These are phyloP conservation scores for Andrena chrysosceles DNA, from an alignment of 2,888 invertebrate species.

Conservation along the genomic window DNA sequence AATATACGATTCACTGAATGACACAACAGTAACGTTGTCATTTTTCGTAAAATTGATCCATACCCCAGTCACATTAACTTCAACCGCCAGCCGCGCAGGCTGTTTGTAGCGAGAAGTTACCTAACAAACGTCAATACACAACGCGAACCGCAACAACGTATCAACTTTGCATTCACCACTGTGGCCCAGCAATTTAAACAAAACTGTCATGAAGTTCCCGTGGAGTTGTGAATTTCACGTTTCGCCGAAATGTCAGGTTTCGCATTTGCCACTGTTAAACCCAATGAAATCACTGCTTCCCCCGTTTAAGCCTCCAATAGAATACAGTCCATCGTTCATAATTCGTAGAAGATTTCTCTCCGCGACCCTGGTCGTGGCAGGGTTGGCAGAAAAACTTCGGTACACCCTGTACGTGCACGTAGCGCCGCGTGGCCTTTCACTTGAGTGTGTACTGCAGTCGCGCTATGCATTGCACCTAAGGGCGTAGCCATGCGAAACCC, in stretches of 20 bases:
- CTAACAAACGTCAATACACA: constrained; percentile 25
- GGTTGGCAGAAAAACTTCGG: constrained; percentile 8
- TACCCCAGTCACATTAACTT: not conserved
- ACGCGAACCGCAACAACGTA: not conserved
- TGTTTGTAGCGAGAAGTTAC: not conserved
- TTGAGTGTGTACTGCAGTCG: constrained; percentile 59
- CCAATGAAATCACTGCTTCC: not conserved
- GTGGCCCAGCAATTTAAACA: not conserved
- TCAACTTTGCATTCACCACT: constrained; percentile 20
- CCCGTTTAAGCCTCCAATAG: not conserved
- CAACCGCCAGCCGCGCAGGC: not conserved
- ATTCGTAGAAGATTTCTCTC: not conserved
- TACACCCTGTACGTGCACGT: constrained; percentile 27
- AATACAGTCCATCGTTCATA: not conserved
- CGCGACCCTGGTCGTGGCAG: not conserved
- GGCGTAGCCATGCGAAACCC: constrained; percentile 72
- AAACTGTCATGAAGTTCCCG: constrained; percentile 3
- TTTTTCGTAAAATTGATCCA: not conserved
- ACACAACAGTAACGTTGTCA: too few species aligned
- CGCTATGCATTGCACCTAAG: constrained; percentile 68
- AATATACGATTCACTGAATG: too few species aligned
- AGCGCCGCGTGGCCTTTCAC: constrained; percentile 39
- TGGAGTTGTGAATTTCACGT: constrained; percentile 19
- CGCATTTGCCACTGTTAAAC: constrained; percentile 7
- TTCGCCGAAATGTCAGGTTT: not conserved